phyloP scores from a whole-genome alignment of 2,797 vertebrate species.

The Bucorvus abyssinicus region DNA sequence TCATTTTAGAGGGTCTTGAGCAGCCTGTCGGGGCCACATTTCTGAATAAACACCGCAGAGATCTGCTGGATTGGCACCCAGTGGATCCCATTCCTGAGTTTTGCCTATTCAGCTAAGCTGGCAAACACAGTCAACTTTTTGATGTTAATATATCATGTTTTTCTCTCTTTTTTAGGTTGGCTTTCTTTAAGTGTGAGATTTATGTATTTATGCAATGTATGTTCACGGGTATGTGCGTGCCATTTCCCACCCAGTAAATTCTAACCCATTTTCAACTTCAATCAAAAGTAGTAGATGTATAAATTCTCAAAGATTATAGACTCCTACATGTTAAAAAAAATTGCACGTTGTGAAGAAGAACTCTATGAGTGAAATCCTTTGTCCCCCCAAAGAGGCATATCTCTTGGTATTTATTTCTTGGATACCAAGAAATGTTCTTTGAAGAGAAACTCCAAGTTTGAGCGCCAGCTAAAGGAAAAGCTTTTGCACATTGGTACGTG shows the following conservation, averaged over 20 bases:
- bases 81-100: neutral
- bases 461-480: neutral
- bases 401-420: neutral
- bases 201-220: neutral
- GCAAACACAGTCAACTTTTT: neutral
- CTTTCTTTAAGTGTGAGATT: neutral
- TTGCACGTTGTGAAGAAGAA: neutral
- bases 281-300: neutral
- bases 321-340: neutral
- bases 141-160: neutral
- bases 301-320: neutral
- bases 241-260: neutral
- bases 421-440: neutral
- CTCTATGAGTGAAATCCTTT: neutral
- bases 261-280: neutral
- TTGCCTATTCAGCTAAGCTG: neutral
- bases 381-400: rapidly evolving
- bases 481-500: rapidly evolving
- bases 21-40: neutral
- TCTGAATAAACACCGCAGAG: neutral
- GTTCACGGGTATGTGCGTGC: neutral
- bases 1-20: neutral
- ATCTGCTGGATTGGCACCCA: neutral
- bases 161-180: neutral
- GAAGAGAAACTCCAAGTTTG: neutral